phyloP scores from a whole-genome alignment of 2,113 vertebrate species.

The Sylvilagus bachmani region DNA sequence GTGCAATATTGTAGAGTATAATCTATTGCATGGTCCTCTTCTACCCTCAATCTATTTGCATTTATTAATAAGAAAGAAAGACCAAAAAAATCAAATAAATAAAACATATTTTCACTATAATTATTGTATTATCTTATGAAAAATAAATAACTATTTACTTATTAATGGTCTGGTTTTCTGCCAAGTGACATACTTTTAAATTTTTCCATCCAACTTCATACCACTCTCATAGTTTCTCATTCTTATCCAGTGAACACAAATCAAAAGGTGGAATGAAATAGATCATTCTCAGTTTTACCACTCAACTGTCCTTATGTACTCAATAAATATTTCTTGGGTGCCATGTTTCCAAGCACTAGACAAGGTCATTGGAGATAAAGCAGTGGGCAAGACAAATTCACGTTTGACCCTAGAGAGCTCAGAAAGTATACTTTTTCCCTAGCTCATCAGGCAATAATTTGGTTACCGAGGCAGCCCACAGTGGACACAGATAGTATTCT shows the following conservation, averaged over 20 bases:
- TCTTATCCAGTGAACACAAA: background rate
- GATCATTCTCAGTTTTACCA: background rate
- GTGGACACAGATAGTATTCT: background rate
- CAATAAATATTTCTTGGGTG: background rate
- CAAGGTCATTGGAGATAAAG: background rate
- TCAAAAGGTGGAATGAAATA: background rate
- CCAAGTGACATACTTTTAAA: background rate
- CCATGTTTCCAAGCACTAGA: background rate
- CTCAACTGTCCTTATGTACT: background rate
- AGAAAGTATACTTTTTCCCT: background rate
- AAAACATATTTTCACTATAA: background rate
- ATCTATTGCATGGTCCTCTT: background rate
- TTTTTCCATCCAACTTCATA: background rate
- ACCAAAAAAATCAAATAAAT: background rate
- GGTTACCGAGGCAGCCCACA: background rate
- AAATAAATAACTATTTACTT: background rate
- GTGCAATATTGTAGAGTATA: background rate
- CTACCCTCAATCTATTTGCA: background rate
- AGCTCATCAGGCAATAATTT: background rate
- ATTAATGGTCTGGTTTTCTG: background rate
- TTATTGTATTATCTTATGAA: background rate
- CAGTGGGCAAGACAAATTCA: background rate
- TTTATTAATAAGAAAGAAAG: background rate
- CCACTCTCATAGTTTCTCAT: background rate
- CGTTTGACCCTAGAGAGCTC: background rate